Evolutionary conservation across 2,797 vertebrate genomes (phyloP), one percentile per base, ranked within the genome.

Genomic region (Artibeus jamaicensis): DNA sequence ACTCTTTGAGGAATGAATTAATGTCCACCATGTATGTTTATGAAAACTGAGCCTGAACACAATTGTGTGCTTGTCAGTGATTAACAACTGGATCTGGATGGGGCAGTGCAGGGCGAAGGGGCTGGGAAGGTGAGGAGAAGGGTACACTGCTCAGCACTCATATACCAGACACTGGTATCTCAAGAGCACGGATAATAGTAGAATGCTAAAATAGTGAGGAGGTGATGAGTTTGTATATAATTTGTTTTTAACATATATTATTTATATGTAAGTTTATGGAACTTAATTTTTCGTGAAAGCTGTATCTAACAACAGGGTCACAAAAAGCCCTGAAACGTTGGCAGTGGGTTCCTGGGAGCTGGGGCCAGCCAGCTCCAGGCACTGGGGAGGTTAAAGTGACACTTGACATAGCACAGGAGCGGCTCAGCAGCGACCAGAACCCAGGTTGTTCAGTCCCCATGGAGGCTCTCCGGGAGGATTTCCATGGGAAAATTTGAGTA

Each of bases 181-280:
- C 29, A 37, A 76, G 21, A 76, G 29, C 77, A 19, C 0, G 48
- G 6, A 10, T 16, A 59, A 76, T 18, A 65, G 55, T 29, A n/a
- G 70, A 29, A 65, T 37, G 24, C 26, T 83, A 67, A 93, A 86
- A 68, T 46, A 55, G 67, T 39, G 79, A 57, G 62, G 48, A 90
- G 68, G 26, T 19, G 5, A 67, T 79, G 44, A 53, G 18, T 84
- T 94, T 95, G 85, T 79, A n/a, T 70, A 59, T 34, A 65, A 79
- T 76, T 93, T 88, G 34, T 48, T 86, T 93, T 67, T 48, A 67
- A 76, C 88, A 46, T 24, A 65, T 57, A 39, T 55, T 44, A 57
- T 44, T 84, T 76, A 62, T 85, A 86, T 78, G 8, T 85, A 73
- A 67, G 44, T 44, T 94, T 79, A 62, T 44, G 42, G 59, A 94